These are phyloP conservation scores for Chelonus insularis DNA, from an alignment of 1,140 invertebrate species.

Conservation along the genomic window DNA sequence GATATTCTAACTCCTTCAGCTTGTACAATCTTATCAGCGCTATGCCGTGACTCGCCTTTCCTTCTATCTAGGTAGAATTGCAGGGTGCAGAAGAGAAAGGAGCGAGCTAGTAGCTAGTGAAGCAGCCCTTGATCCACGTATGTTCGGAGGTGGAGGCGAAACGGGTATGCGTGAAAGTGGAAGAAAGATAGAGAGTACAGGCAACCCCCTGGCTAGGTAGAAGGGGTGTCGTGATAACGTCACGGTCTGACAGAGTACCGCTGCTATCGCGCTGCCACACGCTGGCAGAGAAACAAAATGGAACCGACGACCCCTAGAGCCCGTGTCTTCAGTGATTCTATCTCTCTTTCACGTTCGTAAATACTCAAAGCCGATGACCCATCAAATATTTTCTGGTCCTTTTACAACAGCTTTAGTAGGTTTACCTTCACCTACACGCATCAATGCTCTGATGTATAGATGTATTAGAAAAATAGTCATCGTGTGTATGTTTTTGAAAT, in stretches of 20 bases:
- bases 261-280: slow-evolving; percentile 62
- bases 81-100: slow-evolving; percentile 8
- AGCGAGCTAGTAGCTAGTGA: slow-evolving; percentile 40
- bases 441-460: no score
- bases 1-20: slow-evolving; percentile 54
- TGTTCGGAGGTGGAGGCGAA: slow-evolving; percentile 37
- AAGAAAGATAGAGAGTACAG: slow-evolving; percentile 33
- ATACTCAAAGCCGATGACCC: slow-evolving; percentile 1
- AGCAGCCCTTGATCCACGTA: slow-evolving; percentile 50
- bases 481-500: slow-evolving; percentile 5
- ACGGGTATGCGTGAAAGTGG: slow-evolving; percentile 14
- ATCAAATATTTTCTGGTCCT: neutral
- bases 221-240: slow-evolving; percentile 62
- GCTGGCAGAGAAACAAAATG: slow-evolving; percentile 63
- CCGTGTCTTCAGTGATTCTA: neutral
- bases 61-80: slow-evolving; percentile 17
- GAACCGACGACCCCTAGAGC: slow-evolving; percentile 50
- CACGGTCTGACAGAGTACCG: slow-evolving; percentile 63
- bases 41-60: slow-evolving; percentile 37
- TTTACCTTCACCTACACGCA: no score
- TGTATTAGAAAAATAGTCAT: neutral
- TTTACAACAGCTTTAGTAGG: no score
- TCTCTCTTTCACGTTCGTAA: neutral
- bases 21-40: slow-evolving; percentile 54
- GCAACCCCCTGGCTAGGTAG: slow-evolving; percentile 46